Evolutionary conservation across 2,888 invertebrate genomes (phyloP), one percentile per base, ranked within the genome.

Genomic region (Platerodrilus igneus): DNA sequence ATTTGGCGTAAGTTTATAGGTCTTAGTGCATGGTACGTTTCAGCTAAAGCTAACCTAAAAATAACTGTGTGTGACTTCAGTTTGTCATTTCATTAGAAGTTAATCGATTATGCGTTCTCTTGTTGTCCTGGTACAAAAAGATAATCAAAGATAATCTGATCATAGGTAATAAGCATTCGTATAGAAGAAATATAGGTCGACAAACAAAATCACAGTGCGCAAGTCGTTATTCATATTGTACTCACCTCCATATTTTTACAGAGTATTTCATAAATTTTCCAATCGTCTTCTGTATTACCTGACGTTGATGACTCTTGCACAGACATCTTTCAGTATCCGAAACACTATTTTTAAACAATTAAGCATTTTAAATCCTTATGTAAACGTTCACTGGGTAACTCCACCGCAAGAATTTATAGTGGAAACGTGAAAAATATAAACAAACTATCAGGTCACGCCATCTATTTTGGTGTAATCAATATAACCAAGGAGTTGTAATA

Each of bases 251-350:
- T 71, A 59, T 75, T 75, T 53, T 74, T 75, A 52, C 79, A 78
- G 45, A 86, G 67, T 3, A 78, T 74, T 67, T 86, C 81, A 62
- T 79, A 86, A 47, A 84, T 76, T 60, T 77, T 77, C 80, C 86
- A 84, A 64, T 86, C 86, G 60, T 85, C 83, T 48, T 76, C 71
- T 16, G 73, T 70, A 57, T 77, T 76, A 40, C 69, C 66, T 20
- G 58, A 55, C 18, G 56, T 45, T 36, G 57, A 55, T 15, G 56
- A 57, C 36, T 55, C 53, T 27, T 56, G 55, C 33, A 56, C 56
- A 18, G 45, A 39, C 22, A 51, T 57, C 22, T 14, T 20, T 33
- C 13, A 21, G n/a, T 4, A 16, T 15, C 31, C 2, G 10, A 10
- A 16, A 8, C 10, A 37, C n/a, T 37, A 10, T 20, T 14, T 8